These are phyloP conservation scores for Leptura quadrifasciata DNA, from an alignment of 2,888 invertebrate species.

Conservation along the genomic window DNA sequence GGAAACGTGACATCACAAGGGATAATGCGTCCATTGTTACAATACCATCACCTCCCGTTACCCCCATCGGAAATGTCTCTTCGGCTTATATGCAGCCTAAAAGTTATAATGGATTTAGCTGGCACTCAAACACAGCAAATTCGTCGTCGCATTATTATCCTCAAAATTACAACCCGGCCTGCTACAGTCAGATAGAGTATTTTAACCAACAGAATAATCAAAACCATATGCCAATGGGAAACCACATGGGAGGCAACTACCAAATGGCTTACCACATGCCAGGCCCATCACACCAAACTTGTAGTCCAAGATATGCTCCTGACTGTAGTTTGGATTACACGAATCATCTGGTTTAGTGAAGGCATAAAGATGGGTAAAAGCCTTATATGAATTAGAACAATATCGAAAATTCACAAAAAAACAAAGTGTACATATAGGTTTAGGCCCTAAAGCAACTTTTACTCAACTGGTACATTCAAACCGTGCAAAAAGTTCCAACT, in stretches of 20 bases:
- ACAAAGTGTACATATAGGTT: no score
- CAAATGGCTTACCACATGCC: conserved; percentile 69
- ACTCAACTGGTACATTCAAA: no score
- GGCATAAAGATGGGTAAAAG: conserved; percentile 31
- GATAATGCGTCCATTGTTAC: conserved; percentile 85
- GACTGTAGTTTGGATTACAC: conserved; percentile 64
- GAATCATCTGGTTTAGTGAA: conserved; percentile 66
- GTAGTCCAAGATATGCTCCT: conserved; percentile 64
- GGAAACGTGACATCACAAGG: conserved; percentile 83
- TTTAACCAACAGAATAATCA: conserved; percentile 64
- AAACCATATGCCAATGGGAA: conserved; percentile 68
- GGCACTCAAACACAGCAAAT: conserved; percentile 68
- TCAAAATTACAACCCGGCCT: conserved; percentile 67
- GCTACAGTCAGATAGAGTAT: conserved; percentile 70
- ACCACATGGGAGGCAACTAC: conserved; percentile 68
- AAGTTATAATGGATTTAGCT: conserved; percentile 68
- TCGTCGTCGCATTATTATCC: conserved; percentile 68
- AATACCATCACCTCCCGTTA: conserved; percentile 88
- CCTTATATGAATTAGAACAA: no score
- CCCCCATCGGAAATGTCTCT: conserved; percentile 83
- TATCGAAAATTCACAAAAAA: no score
- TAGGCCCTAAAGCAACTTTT: no score
- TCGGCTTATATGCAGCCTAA: conserved; percentile 67
- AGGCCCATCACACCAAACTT: conserved; percentile 64
- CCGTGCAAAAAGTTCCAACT: no score